A percentile compares a stretch with the other conserved stretches of the same genome.
phyloP scores from a whole-genome alignment of 2,888 invertebrate genomes.

The Cotesia congregata region DNA sequence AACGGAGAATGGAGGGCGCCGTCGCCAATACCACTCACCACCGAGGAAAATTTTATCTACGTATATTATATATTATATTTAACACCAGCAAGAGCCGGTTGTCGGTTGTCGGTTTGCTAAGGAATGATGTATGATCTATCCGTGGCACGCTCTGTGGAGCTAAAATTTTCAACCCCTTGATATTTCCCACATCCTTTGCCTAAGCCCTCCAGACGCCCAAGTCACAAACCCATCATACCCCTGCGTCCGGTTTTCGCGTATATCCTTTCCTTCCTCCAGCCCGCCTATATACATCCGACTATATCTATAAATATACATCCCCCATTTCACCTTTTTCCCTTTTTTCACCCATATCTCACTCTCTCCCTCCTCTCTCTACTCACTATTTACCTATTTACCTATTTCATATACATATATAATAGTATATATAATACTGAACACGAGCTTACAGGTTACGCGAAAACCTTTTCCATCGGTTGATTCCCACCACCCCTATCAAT shows the following conservation, averaged over 20 bases:
- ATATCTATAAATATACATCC: neutral
- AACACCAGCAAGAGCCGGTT: conserved; percentile 49
- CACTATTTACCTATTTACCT: neutral
- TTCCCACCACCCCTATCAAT: neutral
- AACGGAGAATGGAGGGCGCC: conserved; percentile 22
- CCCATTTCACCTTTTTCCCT: neutral
- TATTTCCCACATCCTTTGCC: conserved; percentile 42
- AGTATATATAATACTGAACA: conserved; percentile 12
- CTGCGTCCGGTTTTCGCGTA: conserved; percentile 20
- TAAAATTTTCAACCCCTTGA: conserved; percentile 62
- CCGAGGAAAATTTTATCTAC: conserved; percentile 47
- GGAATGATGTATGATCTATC: conserved; percentile 64
- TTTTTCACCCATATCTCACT: neutral
- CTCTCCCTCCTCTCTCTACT: neutral
- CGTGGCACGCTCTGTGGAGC: conserved; percentile 55
- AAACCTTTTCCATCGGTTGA: neutral
- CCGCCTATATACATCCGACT: conserved; percentile 38
- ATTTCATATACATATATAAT: neutral
- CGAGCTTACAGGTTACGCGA: neutral
- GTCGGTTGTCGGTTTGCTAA: conserved; percentile 50
- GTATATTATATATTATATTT: no score
- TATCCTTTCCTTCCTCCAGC: conserved; percentile 35
- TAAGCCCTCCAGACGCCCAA: conserved; percentile 2
- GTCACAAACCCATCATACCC: conserved; percentile 30
- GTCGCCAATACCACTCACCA: conserved; percentile 38